phyloP scores from a whole-genome alignment of 2,797 vertebrate species.

The Prunella strophiata region DNA sequence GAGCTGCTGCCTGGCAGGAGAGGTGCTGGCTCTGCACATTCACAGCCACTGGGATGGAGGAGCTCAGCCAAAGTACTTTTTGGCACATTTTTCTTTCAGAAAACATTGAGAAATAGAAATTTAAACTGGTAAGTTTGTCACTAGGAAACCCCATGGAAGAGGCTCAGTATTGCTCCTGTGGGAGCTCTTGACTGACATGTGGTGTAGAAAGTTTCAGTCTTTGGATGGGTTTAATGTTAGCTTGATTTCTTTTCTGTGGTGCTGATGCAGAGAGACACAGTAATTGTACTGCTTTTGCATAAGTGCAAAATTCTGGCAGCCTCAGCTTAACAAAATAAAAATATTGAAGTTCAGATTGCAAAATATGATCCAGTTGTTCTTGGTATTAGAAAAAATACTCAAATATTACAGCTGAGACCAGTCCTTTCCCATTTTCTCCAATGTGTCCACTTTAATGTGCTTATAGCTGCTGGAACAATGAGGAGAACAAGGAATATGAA shows the following conservation, averaged over 20 bases:
- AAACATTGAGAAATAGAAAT: not conserved
- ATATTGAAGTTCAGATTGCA: not conserved
- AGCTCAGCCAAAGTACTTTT: not conserved
- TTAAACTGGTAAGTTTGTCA: not conserved
- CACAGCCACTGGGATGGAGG: not conserved
- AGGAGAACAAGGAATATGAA: not conserved
- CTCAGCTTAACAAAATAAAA: not conserved
- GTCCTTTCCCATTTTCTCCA: not conserved
- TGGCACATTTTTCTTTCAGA: not conserved
- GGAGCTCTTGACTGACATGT: not conserved
- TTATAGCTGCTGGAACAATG: not conserved
- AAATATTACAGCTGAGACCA: not conserved
- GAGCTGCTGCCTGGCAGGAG: not conserved
- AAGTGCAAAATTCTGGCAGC: not conserved
- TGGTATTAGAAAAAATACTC: not conserved
- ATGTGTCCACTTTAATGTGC: not conserved
- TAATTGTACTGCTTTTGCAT: not conserved
- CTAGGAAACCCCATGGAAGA: not conserved
- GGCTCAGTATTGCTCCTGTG: not conserved
- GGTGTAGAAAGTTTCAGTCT: not conserved
- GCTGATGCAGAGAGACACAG: not conserved
- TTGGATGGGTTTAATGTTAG: not conserved
- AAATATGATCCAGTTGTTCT: not conserved
- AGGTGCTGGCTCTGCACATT: constrained; percentile 10
- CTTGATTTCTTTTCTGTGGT: not conserved